Evolutionary conservation across 2,113 vertebrate genomes (phyloP).

Genomic region (Donacobius atricapilla): DNA sequence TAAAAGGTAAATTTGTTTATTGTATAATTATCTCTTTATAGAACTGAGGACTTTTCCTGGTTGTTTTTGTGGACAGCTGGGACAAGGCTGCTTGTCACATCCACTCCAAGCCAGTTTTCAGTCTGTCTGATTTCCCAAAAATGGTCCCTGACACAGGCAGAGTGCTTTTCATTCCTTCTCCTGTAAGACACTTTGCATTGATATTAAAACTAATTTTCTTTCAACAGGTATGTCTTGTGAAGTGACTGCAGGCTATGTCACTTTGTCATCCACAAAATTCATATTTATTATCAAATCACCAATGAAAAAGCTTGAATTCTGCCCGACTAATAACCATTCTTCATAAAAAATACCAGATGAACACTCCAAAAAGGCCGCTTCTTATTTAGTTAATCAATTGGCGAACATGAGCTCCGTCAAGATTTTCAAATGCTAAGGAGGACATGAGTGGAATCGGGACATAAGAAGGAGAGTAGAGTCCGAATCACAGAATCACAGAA

Average conservation of each 20-base stretch:
- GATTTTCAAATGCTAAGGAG: not conserved
- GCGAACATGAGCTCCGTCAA: not conserved
- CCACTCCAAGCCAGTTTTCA: not conserved
- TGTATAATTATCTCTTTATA: not conserved
- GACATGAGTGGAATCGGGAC: no score
- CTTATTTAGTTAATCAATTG: not conserved
- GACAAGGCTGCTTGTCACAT: not conserved
- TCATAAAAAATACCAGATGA: not conserved
- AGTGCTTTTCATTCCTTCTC: not conserved
- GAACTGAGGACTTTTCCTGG: not conserved
- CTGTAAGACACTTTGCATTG: not conserved
- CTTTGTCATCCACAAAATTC: not conserved
- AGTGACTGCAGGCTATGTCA: not conserved
- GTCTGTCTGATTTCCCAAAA: not conserved
- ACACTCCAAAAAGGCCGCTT: not conserved
- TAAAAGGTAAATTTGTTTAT: not conserved
- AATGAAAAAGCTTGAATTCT: not conserved
- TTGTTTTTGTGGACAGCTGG: not conserved
- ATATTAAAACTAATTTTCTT: not conserved
- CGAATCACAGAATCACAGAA: not conserved
- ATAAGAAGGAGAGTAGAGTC: not conserved
- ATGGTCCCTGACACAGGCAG: accelerated
- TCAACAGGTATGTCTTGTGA: not conserved
- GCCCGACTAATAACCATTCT: not conserved
- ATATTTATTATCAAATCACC: not conserved